Base-by-base conservation (phyloP, 2,888 invertebrate genomes). In the Fissipunctia ypsillon region DNA sequence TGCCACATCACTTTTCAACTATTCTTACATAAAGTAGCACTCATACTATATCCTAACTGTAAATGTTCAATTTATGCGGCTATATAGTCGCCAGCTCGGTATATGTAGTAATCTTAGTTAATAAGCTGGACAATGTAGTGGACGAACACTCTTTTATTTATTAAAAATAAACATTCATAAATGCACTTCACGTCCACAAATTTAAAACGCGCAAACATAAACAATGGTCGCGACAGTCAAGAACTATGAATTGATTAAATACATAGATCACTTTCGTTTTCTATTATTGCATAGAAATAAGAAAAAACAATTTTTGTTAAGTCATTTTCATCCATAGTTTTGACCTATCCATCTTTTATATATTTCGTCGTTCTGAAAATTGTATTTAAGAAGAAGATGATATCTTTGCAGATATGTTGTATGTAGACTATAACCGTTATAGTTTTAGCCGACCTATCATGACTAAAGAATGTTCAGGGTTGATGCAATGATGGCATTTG, bases 161-260 rank as follows among this genome's bases (percentile, higher is more conserved):
- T 16, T 22, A 12, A 25, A 38, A 9, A 74, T 31, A 66, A 4
- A 43, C 1, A 57, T 67, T 57, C 31, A 35, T 19, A 14, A 57
- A 57, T n/a, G 22, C 41, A 35, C 19, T 35, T 25, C 67, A 74
- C 28, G 25, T 38, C 6, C 35, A 12, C 43, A 35, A 75, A 57
- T 57, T 31, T 50, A 74, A 74, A 57, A 25, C 22, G 56, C 28
- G 7, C 50, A 25, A 43, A 43, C 28, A 41, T 35, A n/a, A 59
- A 59, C 19, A 59, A 75, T 50, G 14, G 6, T 28, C n/a, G 10
- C 28, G n/a, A 67, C 22, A 14, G 41, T 57, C 22, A 56, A 10
- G 31, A 57, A 66, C 66, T 31, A 41, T 31, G n/a, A 65, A 56
- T 74, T 25, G 16, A 65, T 64, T 56, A 31, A 31, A 57, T 41